Evolutionary conservation across 2,113 vertebrate species (phyloP).

Genomic region (Notothenia rossii): DNA sequence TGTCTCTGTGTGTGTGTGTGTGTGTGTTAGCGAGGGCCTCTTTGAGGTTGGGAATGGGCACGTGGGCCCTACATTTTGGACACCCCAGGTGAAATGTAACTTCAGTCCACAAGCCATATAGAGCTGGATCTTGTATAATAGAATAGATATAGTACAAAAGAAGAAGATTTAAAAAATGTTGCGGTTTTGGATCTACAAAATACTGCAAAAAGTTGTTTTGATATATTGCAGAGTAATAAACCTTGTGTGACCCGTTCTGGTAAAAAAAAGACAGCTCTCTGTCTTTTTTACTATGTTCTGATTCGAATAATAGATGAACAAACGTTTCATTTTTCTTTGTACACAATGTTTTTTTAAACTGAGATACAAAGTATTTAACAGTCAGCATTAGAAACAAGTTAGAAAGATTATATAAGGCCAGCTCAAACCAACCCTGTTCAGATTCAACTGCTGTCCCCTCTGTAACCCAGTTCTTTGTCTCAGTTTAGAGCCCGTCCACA

Average conservation of each 20-base stretch:
- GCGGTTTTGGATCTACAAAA: slow-evolving; percentile 81
- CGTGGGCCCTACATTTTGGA: slow-evolving; percentile 52
- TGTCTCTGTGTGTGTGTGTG: slow-evolving; percentile 7
- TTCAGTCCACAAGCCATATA: slow-evolving; percentile 71
- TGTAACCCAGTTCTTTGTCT: slow-evolving; percentile 56
- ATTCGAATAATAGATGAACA: slow-evolving; percentile 75
- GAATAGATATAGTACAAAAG: slow-evolving; percentile 83
- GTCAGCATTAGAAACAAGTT: slow-evolving; percentile 85
- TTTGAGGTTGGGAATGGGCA: slow-evolving; percentile 44
- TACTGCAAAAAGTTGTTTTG: slow-evolving; percentile 80
- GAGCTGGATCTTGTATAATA: slow-evolving; percentile 64
- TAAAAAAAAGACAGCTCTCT: slow-evolving; percentile 65
- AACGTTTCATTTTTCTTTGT: slow-evolving; percentile 44
- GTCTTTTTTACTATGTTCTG: slow-evolving; percentile 74
- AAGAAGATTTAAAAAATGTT: slow-evolving; percentile 71
- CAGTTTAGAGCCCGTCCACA: slow-evolving; percentile 61
- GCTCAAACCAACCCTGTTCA: slow-evolving; percentile 78
- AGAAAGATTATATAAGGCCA: slow-evolving; percentile 86
- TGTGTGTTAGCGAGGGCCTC: slow-evolving; percentile 30
- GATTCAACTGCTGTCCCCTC: slow-evolving; percentile 45
- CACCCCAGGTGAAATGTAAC: slow-evolving; percentile 72
- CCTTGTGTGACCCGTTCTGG: slow-evolving; percentile 78
- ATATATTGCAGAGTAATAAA: slow-evolving; percentile 87
- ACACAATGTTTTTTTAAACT: slow-evolving; percentile 75
- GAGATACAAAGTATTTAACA: slow-evolving; percentile 87